Base-by-base conservation (phyloP, 2,797 vertebrate species). In the Esox lucius region DNA sequence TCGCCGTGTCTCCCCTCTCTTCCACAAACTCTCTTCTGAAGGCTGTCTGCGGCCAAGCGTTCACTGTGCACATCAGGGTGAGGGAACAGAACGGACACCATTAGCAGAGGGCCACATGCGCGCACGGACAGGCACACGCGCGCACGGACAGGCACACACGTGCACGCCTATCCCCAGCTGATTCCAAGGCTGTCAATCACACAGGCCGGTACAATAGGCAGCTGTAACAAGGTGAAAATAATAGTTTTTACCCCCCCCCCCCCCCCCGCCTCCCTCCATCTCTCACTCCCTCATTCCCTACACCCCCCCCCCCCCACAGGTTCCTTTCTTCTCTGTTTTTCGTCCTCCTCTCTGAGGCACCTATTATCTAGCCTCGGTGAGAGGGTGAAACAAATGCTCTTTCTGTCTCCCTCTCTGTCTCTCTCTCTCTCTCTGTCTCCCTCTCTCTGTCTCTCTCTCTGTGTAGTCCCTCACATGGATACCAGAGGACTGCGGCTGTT, bases 141-240 rank as follows among this genome's bases (percentile, higher is more conserved):
- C 49, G n/a, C 49, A n/a, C n/a, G n/a, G n/a, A 5, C 39, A 68
- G 22, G 31, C 24, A 68, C 15, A 19, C 48, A 35, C 15, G 39
- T 13, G 16, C 46, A n/a, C 26, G 51, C 19, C 16, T 24, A 15
- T 80, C 85, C 82, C 83, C 53, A 8, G 62, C 76, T 51, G 80
- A 87, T 82, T 80, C 76, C 71, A n/a, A 42, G 80, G 80, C 89
- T 91, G 93, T 92, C 91, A 90, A 81, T 93, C 89, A 90, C 5
- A 74, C 83, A 72, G 79, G 84, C 74, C 79, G 75, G 84, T 83
- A 78, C 82, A 88, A 87, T 80, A 77, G 62, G 83, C 72, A 78
- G 74, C 81, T 84, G 79, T 83, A 80, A 87, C 83, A 86, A 74
- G 78, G 80, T 69, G 84, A 79, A 86, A 81, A 90, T 86, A 85